Base-by-base conservation (phyloP, 2,113 vertebrate genomes). In the Rhinoptilus africanus region DNA sequence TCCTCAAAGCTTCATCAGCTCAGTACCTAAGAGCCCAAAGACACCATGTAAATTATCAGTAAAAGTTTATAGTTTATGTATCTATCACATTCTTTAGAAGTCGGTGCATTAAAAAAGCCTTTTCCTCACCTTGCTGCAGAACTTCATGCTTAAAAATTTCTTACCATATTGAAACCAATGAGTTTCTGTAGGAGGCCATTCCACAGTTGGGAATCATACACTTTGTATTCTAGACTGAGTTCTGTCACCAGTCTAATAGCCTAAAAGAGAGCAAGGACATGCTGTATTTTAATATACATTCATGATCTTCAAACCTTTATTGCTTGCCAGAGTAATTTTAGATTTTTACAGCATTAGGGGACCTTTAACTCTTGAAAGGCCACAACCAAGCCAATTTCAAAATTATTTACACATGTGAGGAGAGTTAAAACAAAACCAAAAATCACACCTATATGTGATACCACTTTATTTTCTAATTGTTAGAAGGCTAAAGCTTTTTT, bases 131-230 rank as follows among this genome's bases (percentile, higher is more conserved):
- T 85, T 3, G 1, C 39, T 95, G 60, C 14, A 69, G 37, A 50
- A 28, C 1, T 71, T 86, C 8, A 59, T 35, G 34, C 32, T 64
- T 63, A 67, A 22, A 43, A 68, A 54, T 67, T 56, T 50, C 98
- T 98, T 97, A 99, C 99, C 99, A 99, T 98, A 39, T 98, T 99
- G 96, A 99, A 99, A 56, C 97, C 95, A 17, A 99, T 97, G 60
- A 99, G 98, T 94, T 99, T 99, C 97, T 99, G 99, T 26, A 99
- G 95, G 14, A 99, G 96, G 57, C 98, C 98, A 54, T 99, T 99
- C 99, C 99, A 99, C 59, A 99, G 98, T 77, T 99, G 98, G 41
- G 98, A 89, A 82, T 99, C 99, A 7, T 98, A 99, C 8, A 99
- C 98, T 92, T 97, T 97, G 88, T 99, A 99, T 89, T 99, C 99